phyloP scores from a whole-genome alignment of 1,140 invertebrate species.

The Euglossa dilemma region DNA sequence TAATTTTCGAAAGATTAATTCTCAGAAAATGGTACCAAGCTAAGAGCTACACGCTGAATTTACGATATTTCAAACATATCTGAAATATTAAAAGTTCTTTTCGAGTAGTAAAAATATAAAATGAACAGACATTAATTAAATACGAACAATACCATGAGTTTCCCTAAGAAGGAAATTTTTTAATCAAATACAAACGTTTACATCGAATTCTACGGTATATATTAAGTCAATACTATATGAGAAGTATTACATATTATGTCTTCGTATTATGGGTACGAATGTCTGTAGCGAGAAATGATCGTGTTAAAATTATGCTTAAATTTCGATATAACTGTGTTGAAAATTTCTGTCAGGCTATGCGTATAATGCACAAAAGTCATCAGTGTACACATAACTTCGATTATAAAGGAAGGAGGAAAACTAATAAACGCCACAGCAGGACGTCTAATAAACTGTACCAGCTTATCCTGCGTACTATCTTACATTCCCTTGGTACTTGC shows the following conservation, averaged over 20 bases:
- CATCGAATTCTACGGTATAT: too few species aligned
- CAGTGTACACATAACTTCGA: slow-evolving; percentile 38
- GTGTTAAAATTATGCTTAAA: slow-evolving; percentile 2
- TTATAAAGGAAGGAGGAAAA: slow-evolving; percentile 64
- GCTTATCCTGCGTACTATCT: slow-evolving; percentile 50
- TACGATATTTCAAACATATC: too few species aligned
- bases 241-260: background rate
- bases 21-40: too few species aligned
- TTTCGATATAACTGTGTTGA: slow-evolving; percentile 29
- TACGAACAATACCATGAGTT: too few species aligned
- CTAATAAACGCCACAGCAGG: slow-evolving; percentile 76
- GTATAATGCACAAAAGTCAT: slow-evolving; percentile 25
- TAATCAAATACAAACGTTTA: slow-evolving; percentile 17
- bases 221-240: too few species aligned
- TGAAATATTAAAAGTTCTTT: too few species aligned
- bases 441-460: slow-evolving; percentile 72
- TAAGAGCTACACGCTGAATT: too few species aligned
- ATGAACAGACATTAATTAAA: too few species aligned
- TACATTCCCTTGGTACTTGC: background rate
- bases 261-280: slow-evolving; percentile 46
- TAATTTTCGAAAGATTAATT: too few species aligned
- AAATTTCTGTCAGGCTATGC: background rate
- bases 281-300: slow-evolving; percentile 46
- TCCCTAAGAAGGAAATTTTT: background rate
- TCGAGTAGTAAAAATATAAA: too few species aligned